These are phyloP conservation scores for Cheirogaleus medius DNA, from an alignment of 2,113 vertebrate genomes.

Conservation along the genomic window DNA sequence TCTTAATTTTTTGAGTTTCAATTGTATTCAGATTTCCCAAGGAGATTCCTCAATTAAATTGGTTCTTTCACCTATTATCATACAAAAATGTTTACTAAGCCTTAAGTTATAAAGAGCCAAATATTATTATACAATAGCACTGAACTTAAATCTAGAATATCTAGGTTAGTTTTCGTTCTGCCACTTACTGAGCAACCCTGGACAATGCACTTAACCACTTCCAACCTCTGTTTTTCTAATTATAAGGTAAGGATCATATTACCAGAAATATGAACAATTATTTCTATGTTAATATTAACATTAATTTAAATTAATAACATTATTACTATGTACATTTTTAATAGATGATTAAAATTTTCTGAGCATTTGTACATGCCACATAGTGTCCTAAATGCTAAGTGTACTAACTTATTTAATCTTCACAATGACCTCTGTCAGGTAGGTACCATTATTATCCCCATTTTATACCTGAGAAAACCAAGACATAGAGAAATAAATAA, in stretches of 20 bases:
- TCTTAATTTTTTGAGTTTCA: slow-evolving; percentile 10
- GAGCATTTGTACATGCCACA: neutral
- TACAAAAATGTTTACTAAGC: slow-evolving; percentile 12
- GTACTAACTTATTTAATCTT: neutral
- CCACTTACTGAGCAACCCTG: neutral
- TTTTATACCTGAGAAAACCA: neutral
- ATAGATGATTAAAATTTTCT: slow-evolving; percentile 7
- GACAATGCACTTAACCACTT: neutral
- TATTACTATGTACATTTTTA: neutral
- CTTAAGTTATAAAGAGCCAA: neutral
- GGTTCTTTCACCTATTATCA: neutral
- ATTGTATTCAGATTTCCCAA: neutral
- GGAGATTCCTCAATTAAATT: neutral
- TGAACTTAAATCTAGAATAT: neutral
- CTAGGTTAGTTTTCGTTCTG: neutral
- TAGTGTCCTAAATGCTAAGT: neutral
- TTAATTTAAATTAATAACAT: neutral
- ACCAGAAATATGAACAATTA: neutral
- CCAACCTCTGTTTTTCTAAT: neutral
- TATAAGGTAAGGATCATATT: neutral
- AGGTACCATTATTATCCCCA: neutral
- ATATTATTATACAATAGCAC: neutral
- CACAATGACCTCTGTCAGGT: neutral
- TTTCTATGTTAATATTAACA: neutral
- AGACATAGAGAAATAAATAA: neutral